Evolutionary conservation across 2,888 invertebrate species (phyloP).

Genomic region (Lucinisca nassula): DNA sequence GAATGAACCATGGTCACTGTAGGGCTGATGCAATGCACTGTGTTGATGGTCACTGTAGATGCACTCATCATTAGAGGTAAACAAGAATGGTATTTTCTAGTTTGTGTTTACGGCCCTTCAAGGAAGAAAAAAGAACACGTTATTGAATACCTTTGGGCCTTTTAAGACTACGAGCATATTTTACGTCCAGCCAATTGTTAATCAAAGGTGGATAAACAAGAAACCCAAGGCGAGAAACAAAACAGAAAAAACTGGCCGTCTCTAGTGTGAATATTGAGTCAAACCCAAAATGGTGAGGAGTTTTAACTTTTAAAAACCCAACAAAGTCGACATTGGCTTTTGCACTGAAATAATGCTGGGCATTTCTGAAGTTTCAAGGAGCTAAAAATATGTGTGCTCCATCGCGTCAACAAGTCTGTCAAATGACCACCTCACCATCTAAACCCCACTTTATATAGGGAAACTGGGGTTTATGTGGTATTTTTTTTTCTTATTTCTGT

Average conservation of each 20-base stretch:
- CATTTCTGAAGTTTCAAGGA: too few relatives aligned
- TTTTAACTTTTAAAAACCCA: too few relatives aligned
- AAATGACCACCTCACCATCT: too few relatives aligned
- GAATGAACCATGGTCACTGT: neutral
- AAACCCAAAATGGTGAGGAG: too few relatives aligned
- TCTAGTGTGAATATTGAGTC: too few relatives aligned
- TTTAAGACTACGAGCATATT: neutral
- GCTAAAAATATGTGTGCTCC: too few relatives aligned
- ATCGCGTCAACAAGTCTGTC: too few relatives aligned
- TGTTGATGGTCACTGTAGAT: neutral
- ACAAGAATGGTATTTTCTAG: neutral
- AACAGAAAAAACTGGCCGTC: neutral
- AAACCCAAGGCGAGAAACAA: neutral
- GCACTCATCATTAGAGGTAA: neutral
- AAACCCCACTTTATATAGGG: too few relatives aligned
- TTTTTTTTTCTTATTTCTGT: too few relatives aligned
- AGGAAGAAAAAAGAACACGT: neutral
- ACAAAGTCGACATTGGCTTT: too few relatives aligned
- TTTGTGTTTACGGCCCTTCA: neutral
- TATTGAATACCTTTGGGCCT: neutral
- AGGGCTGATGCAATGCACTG: neutral
- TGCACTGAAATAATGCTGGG: too few relatives aligned
- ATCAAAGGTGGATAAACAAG: neutral
- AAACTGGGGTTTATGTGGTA: too few relatives aligned
- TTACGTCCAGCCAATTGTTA: neutral